Conservation (phyloP, 1,140 invertebrate genomes). For the Apis laboriosa region DNA sequence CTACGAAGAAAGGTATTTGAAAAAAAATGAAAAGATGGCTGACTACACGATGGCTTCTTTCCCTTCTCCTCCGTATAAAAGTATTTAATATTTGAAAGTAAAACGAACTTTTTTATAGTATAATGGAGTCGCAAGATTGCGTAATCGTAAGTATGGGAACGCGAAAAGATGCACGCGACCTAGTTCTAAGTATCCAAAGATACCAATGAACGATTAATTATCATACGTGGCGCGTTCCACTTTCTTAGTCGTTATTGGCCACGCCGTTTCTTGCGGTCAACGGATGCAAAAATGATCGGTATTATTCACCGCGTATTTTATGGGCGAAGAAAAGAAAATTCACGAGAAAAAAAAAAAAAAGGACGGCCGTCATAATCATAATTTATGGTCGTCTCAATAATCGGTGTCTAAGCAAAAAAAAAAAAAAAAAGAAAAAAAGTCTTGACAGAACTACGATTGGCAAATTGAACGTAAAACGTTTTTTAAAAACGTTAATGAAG, state of each 20-base stretch:
- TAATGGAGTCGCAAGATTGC: not conserved
- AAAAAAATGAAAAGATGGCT: not conserved
- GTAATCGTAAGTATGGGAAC: not conserved
- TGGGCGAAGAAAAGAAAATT: not conserved
- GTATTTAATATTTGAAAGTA: not conserved
- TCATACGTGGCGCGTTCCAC: not conserved
- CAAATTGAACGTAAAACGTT: too few relatives aligned
- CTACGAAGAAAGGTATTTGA: too few relatives aligned
- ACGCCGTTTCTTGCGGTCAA: not conserved
- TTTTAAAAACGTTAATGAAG: too few relatives aligned
- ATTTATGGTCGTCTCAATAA: too few relatives aligned
- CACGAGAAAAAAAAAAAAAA: too few relatives aligned
- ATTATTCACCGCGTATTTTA: too few relatives aligned
- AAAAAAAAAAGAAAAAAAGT: too few relatives aligned
- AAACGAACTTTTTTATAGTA: slow-evolving; percentile 1
- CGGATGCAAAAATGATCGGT: too few relatives aligned
- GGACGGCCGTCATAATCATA: too few relatives aligned
- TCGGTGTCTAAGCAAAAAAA: too few relatives aligned
- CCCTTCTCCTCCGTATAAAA: not conserved
- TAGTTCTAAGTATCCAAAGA: not conserved
- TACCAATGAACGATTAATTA: slow-evolving; percentile 6
- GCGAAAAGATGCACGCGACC: not conserved
- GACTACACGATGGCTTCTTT: too few relatives aligned
- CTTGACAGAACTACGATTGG: too few relatives aligned
- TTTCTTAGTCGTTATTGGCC: not conserved